Base-by-base conservation (phyloP, 2,113 vertebrate genomes). In the Stictonetta naevosa region DNA sequence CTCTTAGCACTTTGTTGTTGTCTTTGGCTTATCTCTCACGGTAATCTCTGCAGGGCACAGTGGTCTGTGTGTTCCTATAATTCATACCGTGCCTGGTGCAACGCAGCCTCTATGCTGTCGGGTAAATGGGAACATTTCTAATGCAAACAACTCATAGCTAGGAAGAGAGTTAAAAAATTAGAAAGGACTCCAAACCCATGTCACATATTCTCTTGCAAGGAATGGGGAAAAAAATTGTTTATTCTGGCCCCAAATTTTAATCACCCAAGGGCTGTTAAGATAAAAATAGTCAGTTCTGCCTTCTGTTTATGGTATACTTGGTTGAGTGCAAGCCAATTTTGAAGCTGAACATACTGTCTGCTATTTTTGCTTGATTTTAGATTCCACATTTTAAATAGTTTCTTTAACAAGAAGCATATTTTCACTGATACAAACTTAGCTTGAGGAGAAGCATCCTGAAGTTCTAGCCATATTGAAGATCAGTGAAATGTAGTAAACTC, bases 361-460 rank as follows among this genome's bases (percentile, higher is more conserved):
- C 97, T 98, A 98, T 98, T 98, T 98, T 98, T 97, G 97, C 98
- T 98, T 98, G 97, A 98, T 98, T 98, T 98, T 98, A 98, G 97
- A 98, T 98, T 98, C 98, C 94, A 97, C 97, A 97, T 98, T 98
- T 98, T 94, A 97, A 98, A 98, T 98, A 98, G 97, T 98, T 98
- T 98, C 96, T 98, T 98, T 97, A 95, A 98, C 97, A 97, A 98
- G 97, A 98, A 98, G 97, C 97, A 98, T 98, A 98, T 98, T 98
- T 94, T 98, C 98, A 97, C 96, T 97, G 96, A 98, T 98, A 97
- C 97, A 98, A 98, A 98, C 97, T 98, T 97, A 98, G 97, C 97
- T 97, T 97, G 97, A 98, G 97, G 97, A 97, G 97, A 97, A 98
- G 96, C 98, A 97, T 97, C 98, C 97, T 97, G 96, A 96, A 98